Base-by-base conservation (phyloP, 2,888 invertebrate species). In the Chaitophorus viminalis region DNA sequence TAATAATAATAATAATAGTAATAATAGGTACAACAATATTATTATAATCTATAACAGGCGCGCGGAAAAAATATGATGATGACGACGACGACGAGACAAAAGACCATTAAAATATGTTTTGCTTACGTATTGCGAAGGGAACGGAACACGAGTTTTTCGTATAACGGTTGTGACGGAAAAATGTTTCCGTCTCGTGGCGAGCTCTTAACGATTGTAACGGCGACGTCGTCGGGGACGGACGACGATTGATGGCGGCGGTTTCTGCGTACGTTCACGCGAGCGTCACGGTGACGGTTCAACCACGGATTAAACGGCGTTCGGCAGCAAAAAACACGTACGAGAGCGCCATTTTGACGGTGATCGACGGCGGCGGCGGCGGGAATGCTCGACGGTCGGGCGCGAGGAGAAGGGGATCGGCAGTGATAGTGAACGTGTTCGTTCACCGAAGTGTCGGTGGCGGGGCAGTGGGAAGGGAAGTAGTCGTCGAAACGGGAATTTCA, bases 261-360 rank as follows among this genome's bases (percentile, higher is more conserved):
- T 36, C 70, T 18, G 29, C 6, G 54, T 36, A 70, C 78, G 70
- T 29, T 70, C 8, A 77, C 54, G 78, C 65, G 75, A 75, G 17
- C 29, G 60, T 84, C 31, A 60, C 46, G 84, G 54, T 33, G 36
- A n/a, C 70, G 79, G 36, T 60, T 54, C 18, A n/a, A 39, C 68
- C 29, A 29, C 68, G 68, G 68, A 29, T 70, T 14, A n/a, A 70
- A 70, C 76, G 31, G 76, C 65, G 68, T 52, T 65, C 11, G 68
- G 31, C 68, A 33, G 74, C 8, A 21, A 39, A 21, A 72, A 65
- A 81, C 81, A 21, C 21, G 9, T 17, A 75, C 60, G 65, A 25
- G 5, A 79, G 39, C 87, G 87, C 87, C 87, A 87, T 87, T 87
- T 81, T 87, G 36, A 54, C 33, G 11, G 8, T 29, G 60, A 39